Evolutionary conservation across 2,797 vertebrate species (phyloP), one percentile per base, ranked within the genome.

Genomic region (Liasis olivaceus): DNA sequence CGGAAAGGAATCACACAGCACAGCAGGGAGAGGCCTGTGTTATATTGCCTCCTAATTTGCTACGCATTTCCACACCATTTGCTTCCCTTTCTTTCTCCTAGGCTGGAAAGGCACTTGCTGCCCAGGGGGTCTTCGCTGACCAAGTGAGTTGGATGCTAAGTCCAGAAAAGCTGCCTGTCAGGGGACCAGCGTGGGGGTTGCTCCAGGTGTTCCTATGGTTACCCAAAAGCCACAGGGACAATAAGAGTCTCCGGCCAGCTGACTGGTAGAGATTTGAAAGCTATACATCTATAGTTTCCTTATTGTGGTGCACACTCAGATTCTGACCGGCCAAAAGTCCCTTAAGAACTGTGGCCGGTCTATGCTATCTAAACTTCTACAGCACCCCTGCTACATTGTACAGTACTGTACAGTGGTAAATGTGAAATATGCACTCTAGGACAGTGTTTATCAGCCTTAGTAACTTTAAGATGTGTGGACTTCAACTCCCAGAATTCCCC

Each of bases 61-160:
- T 94, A 96, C 92, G 96, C 95, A 90, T 97, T 97, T 97, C 96
- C 96, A 96, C 94, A 93, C 96, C 96, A 96, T 96, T 97, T 96
- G 94, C 93, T 97, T 91, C 90, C 94, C 93, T 97, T 96, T 96
- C 96, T 97, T 95, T 96, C 84, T 95, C 69, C 94, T 66, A 91
- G 72, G 1, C 92, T 66, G 60, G 91, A 93, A 96, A 96, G 96
- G 94, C 4, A 85, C 95, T 95, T 0, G 6, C 95, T 91, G 28
- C 96, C 93, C 94, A 56, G 96, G 96, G 95, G 94, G 95, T 92
- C 94, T 15, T 42, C 92, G 54, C 22, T 77, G 92, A 59, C 93
- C 1, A 64, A 94, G 85, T 20, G 69, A 90, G 69, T 0, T 69
- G 2, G 87, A 95, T 58, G 90, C 91, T 5, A 28, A 60, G 42